A percentile compares a stretch with the other conserved stretches of the same genome.
phyloP scores from a whole-genome alignment of 2,113 vertebrate genomes.

The Bolborhynchus lineola region DNA sequence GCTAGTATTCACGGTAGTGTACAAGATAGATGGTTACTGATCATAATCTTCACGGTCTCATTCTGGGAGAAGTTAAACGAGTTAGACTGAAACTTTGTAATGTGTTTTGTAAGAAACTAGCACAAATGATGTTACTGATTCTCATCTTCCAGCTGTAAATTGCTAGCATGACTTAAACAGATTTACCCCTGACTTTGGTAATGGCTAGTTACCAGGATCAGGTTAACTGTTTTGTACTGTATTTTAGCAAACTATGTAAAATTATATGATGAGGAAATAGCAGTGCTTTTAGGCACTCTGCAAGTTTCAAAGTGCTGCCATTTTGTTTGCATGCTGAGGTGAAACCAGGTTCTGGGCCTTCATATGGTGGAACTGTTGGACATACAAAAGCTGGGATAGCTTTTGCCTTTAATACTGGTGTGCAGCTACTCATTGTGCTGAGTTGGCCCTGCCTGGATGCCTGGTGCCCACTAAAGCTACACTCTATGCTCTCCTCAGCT shows the following conservation, averaged over 20 bases:
- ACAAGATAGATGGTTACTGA: neutral
- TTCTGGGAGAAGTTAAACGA: too few species aligned
- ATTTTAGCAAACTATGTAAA: neutral
- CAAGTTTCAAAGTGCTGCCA: fast-evolving
- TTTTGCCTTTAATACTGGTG: neutral
- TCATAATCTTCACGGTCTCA: neutral
- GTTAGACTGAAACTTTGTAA: neutral
- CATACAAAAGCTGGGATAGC: neutral
- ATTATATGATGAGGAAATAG: neutral
- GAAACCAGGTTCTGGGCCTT: neutral
- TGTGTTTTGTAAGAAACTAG: neutral
- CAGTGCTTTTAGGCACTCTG: neutral
- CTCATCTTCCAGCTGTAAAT: neutral
- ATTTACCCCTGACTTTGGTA: neutral
- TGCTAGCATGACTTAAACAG: neutral
- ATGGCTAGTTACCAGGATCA: neutral
- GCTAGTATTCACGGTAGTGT: fast-evolving
- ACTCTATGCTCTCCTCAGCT: neutral
- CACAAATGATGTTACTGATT: neutral
- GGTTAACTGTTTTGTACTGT: neutral
- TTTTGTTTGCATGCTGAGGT: neutral
- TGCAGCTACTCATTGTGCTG: neutral
- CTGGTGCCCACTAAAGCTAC: neutral
- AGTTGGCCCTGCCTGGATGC: neutral
- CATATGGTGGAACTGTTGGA: neutral